phyloP scores from a whole-genome alignment of 2,797 vertebrate genomes.

The Setipinna tenuifilis region DNA sequence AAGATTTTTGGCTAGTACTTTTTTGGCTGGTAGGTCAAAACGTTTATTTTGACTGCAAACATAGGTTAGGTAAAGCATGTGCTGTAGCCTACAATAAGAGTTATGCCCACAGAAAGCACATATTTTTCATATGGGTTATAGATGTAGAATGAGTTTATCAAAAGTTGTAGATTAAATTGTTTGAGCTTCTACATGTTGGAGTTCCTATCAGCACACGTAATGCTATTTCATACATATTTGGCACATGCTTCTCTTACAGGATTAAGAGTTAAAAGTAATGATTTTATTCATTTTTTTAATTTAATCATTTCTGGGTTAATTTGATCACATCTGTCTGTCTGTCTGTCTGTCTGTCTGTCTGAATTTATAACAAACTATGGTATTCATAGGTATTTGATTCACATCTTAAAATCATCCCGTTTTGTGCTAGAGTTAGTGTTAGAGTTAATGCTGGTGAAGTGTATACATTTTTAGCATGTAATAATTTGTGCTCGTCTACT shows the following conservation, averaged over 20 bases:
- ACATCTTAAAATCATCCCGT: neutral
- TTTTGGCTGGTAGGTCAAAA: no score
- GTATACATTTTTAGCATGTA: neutral
- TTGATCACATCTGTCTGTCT: no score
- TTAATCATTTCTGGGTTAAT: no score
- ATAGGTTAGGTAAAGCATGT: no score
- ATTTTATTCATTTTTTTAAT: no score
- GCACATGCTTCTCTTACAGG: neutral
- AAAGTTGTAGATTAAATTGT: no score
- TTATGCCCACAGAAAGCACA: no score
- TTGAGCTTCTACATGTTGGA: neutral
- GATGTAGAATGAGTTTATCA: no score
- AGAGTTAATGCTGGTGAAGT: neutral
- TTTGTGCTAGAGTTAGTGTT: neutral
- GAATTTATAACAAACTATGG: neutral
- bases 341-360: neutral
- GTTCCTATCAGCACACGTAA: neutral
- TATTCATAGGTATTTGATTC: neutral
- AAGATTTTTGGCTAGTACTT: no score
- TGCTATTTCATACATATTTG: neutral
- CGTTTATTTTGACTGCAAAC: no score
- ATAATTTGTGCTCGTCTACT: neutral
- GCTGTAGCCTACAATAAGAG: no score
- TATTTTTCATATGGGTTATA: no score
- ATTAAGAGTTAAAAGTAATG: neutral